Evolutionary conservation across 2,113 vertebrate species (phyloP), one percentile per base, ranked within the genome.

Genomic region (Cariama cristata): DNA sequence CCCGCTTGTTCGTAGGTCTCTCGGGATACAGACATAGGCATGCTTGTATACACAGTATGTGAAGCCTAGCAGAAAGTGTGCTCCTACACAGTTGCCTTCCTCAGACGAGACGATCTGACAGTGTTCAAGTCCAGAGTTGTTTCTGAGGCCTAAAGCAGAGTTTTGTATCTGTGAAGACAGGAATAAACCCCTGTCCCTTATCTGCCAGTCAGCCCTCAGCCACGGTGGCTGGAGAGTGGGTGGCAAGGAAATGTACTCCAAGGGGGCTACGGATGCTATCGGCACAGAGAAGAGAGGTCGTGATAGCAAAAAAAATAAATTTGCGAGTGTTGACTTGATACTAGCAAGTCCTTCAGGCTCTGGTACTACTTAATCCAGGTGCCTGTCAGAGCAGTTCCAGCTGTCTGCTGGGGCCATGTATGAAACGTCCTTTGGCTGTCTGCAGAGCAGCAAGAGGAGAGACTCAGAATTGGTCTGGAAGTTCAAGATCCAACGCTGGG

Each of bases 211-310:
- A 68, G 69, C 35, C 15, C 17, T 17, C 18, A 68, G 40, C 38
- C 38, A 11, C 16, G 11, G 52, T 3, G 4, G 33, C 32, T 58
- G 75, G 20, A 49, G 27, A 14, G 67, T 8, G 23, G 50, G 7
- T 24, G 33, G 52, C 45, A 35, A 53, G 38, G 64, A 53, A 30
- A 1, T 6, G 17, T 72, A 40, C 68, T 74, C 32, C 64, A n/a
- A 4, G 35, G 33, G 38, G 47, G 45, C 58, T 58, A 14, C 0
- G 0, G 26, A 42, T 56, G 38, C 26, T 56, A 23, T 23, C 18
- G 1, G 50, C 1, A 2, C 24, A 15, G 55, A 53, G 63, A 66
- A 44, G 58, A 83, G 12, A 35, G 35, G 27, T 66, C 8, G 2
- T 30, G 33, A 19, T 11, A 49, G 42, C 59, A 73, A 21, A 23